A percentile compares a stretch with the other conserved stretches of the same genome.
Conservation (phyloP, 2,888 invertebrate genomes). For the Eupithecia abbreviata region DNA sequence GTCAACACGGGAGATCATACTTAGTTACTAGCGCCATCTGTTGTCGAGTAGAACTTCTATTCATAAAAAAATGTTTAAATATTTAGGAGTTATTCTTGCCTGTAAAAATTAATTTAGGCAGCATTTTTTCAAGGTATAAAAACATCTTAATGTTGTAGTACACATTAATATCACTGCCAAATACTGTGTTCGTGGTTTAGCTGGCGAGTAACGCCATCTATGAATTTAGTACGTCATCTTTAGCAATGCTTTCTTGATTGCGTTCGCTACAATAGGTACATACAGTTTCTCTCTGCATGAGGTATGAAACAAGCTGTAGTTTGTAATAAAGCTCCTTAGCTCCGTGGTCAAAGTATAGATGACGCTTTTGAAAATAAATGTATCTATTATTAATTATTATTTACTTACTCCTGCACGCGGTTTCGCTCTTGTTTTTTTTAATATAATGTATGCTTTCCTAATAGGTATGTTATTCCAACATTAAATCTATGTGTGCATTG, state of each 20-base stretch:
- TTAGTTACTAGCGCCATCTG: slow-evolving; percentile 42
- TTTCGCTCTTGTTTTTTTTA: too few relatives aligned
- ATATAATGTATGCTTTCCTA: too few relatives aligned
- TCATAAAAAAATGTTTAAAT: not conserved
- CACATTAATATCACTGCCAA: not conserved
- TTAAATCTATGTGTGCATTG: too few relatives aligned
- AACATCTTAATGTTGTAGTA: not conserved
- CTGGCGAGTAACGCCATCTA: not conserved
- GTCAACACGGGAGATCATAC: not conserved
- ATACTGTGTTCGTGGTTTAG: not conserved
- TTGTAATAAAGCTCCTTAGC: not conserved
- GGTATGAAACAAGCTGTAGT: not conserved
- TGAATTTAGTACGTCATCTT: not conserved
- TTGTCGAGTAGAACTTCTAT: slow-evolving; percentile 40
- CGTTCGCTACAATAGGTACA: not conserved
- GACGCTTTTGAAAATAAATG: not conserved
- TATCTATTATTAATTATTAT: too few relatives aligned
- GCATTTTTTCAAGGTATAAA: not conserved
- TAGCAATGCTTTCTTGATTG: not conserved
- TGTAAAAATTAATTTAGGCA: not conserved
- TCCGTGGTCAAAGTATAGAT: not conserved
- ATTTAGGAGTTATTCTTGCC: not conserved
- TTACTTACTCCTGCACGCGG: too few relatives aligned
- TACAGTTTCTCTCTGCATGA: not conserved
- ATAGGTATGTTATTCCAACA: too few relatives aligned